A percentile compares a stretch with the other conserved stretches of the same genome.
Evolutionary conservation across 2,113 vertebrate species (phyloP).

Genomic region (Notechis scutatus): DNA sequence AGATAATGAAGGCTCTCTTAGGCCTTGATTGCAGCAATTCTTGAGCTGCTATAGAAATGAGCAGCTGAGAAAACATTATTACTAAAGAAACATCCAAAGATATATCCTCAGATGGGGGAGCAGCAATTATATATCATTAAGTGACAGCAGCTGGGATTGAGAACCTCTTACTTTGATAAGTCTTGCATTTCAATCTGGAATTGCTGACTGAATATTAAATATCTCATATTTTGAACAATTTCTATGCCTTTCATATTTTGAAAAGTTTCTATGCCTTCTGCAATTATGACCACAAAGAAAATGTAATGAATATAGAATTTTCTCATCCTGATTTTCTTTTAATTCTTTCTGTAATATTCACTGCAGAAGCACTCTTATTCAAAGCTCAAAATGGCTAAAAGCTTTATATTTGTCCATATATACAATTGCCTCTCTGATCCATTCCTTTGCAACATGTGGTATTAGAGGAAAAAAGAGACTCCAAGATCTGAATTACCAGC

Average conservation of each 20-base stretch:
- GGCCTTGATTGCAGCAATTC: not conserved
- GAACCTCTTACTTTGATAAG: not conserved
- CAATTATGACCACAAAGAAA: not conserved
- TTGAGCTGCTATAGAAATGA: not conserved
- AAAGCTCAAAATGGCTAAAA: not conserved
- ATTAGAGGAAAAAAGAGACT: not conserved
- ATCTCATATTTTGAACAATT: not conserved
- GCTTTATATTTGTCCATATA: not conserved
- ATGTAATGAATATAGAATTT: not conserved
- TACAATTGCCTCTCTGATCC: not conserved
- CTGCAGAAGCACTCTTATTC: not conserved
- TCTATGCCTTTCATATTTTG: not conserved
- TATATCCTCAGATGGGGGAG: not conserved
- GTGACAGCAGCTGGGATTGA: not conserved
- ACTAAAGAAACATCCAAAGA: not conserved
- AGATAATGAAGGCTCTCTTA: not conserved
- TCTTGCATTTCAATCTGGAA: not conserved
- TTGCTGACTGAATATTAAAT: not conserved
- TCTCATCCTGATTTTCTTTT: not conserved
- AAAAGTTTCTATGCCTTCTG: not conserved
- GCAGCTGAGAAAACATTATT: not conserved
- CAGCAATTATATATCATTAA: constrained; percentile 23
- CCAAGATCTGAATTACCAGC: not conserved
- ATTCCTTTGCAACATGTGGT: not conserved
- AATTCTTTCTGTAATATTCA: not conserved